Base-by-base conservation (phyloP, 2,113 vertebrate species). In the Lathamus discolor region DNA sequence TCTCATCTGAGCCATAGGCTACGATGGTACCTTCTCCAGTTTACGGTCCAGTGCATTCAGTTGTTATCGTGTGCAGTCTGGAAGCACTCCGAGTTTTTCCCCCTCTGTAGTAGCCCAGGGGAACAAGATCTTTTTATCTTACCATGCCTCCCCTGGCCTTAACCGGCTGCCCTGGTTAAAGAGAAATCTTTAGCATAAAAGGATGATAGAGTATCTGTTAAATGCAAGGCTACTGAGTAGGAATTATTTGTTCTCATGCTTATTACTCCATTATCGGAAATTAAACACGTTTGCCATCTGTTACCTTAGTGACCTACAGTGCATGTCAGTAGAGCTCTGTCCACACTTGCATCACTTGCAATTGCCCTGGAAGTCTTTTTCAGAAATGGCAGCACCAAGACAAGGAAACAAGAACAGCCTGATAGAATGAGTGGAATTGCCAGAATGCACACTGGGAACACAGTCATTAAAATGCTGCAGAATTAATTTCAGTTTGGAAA, bases 401-500 rank as follows among this genome's bases (percentile, higher is more conserved):
- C n/a, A 57, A 57, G 46, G 51, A 91, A 94, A 85, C 61, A 68
- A 73, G 41, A 74, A 81, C 19, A 7, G 12, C 12, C 12, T 55
- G 43, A 66, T 23, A 70, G 48, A 80, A 74, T 48, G 31, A 81
- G 57, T 33, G 41, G 70, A 79, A 81, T 24, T 92, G 49, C 44
- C 37, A 93, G 51, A 80, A 86, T 0, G 2, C 1, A 7, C 20
- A 57, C 44, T 0, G 0, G 17, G 86, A 54, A 49, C 49, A 83
- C 19, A 82, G 74, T 73, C 61, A 94, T 91, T 88, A 85, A 93
- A 74, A 92, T 48, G 57, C 62, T 89, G 77, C 46, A 91, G 70
- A 83, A 95, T 83, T 94, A 81, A 91, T 93, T 96, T 94, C 81
- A 91, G 28, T 54, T 76, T 89, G 87, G 66, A 96, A 95, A 88